phyloP scores from a whole-genome alignment of 2,113 vertebrate genomes.

The Heterotilapia buettikoferi region DNA sequence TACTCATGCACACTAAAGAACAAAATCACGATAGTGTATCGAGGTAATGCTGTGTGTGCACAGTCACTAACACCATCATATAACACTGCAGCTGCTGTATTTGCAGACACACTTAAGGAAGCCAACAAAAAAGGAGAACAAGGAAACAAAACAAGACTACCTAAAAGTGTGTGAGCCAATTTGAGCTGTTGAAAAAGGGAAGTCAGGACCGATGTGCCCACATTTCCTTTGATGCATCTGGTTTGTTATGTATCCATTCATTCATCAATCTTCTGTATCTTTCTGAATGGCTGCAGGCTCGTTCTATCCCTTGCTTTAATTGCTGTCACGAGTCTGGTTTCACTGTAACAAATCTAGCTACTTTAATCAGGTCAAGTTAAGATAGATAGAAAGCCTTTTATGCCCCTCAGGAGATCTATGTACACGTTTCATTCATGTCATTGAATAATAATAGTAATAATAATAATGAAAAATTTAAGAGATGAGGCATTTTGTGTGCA shows the following conservation, averaged over 20 bases:
- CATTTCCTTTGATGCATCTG: neutral
- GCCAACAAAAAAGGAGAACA: neutral
- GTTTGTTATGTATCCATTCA: neutral
- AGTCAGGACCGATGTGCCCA: neutral
- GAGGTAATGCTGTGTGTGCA: neutral
- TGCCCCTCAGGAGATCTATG: accelerated
- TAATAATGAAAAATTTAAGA: neutral
- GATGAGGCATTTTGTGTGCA: neutral
- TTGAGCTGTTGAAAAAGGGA: neutral
- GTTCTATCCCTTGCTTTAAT: neutral
- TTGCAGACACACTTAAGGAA: neutral
- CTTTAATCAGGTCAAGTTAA: neutral
- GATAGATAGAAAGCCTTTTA: neutral
- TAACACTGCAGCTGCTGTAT: neutral
- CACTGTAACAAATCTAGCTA: neutral
- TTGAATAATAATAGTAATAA: neutral
- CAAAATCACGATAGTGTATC: neutral
- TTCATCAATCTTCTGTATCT: neutral
- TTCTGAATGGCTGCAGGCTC: neutral
- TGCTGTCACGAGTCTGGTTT: neutral
- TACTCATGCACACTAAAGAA: neutral
- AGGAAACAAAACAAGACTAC: constrained; percentile 1
- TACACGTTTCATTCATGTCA: neutral
- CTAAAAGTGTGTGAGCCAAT: neutral
- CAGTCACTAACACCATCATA: neutral